These are phyloP conservation scores for Takifugu flavidus DNA, from an alignment of 2,113 vertebrate species.

Conservation along the genomic window DNA sequence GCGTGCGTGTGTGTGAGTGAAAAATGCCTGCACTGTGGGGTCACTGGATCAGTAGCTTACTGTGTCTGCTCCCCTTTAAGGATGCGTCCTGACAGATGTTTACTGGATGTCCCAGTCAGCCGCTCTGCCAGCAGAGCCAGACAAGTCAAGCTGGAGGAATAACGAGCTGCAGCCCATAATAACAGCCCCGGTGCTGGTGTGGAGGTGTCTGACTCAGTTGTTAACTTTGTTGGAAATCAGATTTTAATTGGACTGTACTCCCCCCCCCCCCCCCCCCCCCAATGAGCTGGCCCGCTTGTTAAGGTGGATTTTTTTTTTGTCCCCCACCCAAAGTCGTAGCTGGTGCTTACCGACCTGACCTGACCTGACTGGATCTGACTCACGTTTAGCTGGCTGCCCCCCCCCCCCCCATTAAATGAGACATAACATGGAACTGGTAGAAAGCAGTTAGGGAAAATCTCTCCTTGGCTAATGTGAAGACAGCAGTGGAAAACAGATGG, in stretches of 20 bases:
- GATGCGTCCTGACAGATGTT: conserved; percentile 63
- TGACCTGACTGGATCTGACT: conserved; percentile 20
- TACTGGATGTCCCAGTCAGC: conserved; percentile 63
- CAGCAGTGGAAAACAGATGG: conserved; percentile 61
- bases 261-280: background rate
- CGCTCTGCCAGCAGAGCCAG: conserved; percentile 30
- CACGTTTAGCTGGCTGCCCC: no score
- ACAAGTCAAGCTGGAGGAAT: conserved; percentile 45
- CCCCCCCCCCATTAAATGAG: background rate
- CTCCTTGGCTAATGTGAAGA: conserved; percentile 38
- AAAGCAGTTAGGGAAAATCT: conserved; percentile 9
- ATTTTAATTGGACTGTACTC: conserved; percentile 52
- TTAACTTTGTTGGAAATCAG: conserved; percentile 46
- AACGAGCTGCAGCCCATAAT: conserved; percentile 56
- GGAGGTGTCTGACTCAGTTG: conserved; percentile 45
- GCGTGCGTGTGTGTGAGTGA: conserved; percentile 17
- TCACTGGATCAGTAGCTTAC: conserved; percentile 62
- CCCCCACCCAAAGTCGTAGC: background rate
- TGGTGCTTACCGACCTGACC: conserved; percentile 15
- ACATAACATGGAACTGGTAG: conserved; percentile 13
- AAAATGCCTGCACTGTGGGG: conserved; percentile 59
- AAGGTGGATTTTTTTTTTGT: background rate
- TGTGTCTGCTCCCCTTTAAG: conserved; percentile 55
- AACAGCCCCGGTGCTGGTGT: conserved; percentile 39
- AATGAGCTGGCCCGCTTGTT: conserved; percentile 21